Evolutionary conservation across 2,797 vertebrate genomes (phyloP), one percentile per base, ranked within the genome.

Genomic region (Eulemur albifrons): DNA sequence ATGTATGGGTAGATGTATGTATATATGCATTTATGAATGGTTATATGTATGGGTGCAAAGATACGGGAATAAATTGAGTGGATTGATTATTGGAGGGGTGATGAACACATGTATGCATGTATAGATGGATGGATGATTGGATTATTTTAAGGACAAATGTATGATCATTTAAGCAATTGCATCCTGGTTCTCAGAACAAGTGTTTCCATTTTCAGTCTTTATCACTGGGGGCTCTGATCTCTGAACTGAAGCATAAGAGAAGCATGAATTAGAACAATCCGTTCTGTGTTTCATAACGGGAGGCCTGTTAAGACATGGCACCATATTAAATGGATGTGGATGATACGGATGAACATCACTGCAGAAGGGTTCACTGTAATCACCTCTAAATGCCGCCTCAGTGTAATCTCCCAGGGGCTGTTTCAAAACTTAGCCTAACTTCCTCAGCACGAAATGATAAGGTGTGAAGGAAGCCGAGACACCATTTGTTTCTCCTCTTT

Each of bases 31-130:
- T 38, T 73, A 57, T 86, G 65, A 73, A 70, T 69, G 43, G 2
- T 4, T 8, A 0, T 7, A 5, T 48, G 40, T 13, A 2, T 17
- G 3, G 9, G 14, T 11, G 5, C 1, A 0, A 57, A 63, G 43
- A 18, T 12, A 11, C 7, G 27, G 67, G 69, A n/a, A 13, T 45
- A 65, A 75, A 35, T 10, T 30, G 27, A 59, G 23, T 45, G 59
- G 30, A 10, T 59, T 38, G 23, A 11, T 54, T 10, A 14, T 38
- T 9, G 14, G 14, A 4, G n/a, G 50, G 10, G 32, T 48, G 63
- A 27, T 20, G 10, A 32, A 10, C 50, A 15, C 17, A 7, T 5
- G 21, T 4, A 59, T 3, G 9, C 23, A 1, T 30, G 1, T 17
- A 6, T 1, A 40, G 79, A 43, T 52, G 4, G 59, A 52, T 25